These are phyloP conservation scores for Elysia crispata DNA, from an alignment of 2,888 invertebrate species.

Conservation along the genomic window DNA sequence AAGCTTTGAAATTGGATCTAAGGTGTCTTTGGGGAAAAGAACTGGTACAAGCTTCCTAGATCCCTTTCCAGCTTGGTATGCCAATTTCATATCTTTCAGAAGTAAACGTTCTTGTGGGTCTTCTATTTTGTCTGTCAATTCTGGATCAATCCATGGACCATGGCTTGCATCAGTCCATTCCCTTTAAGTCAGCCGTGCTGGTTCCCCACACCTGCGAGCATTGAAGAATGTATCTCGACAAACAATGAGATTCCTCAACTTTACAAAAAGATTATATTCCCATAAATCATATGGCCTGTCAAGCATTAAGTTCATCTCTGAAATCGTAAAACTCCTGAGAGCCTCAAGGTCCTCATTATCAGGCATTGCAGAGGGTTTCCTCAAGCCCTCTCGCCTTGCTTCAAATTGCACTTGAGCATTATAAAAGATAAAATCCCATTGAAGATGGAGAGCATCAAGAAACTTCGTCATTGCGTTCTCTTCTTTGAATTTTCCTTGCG, in stretches of 20 bases:
- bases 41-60: background rate
- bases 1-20: slow-evolving; percentile 1
- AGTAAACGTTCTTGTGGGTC: slow-evolving; percentile 9
- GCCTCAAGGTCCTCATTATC: background rate
- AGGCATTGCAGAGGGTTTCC: slow-evolving; percentile 1
- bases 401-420: slow-evolving; percentile 5
- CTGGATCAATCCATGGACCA: background rate
- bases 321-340: background rate
- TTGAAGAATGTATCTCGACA: background rate
- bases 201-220: background rate
- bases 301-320: background rate
- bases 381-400: background rate
- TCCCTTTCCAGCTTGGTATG: slow-evolving; percentile 5
- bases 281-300: background rate
- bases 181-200: background rate
- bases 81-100: slow-evolving; percentile 7
- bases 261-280: background rate
- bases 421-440: slow-evolving; percentile 13
- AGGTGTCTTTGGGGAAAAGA: background rate
- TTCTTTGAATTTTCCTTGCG: background rate
- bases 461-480: background rate
- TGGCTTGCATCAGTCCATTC: background rate
- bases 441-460: background rate
- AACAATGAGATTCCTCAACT: slow-evolving; percentile 7
- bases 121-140: background rate